Evolutionary conservation across 1,140 invertebrate species (phyloP), one percentile per base, ranked within the genome.

Genomic region (Globodera rostochiensis): DNA sequence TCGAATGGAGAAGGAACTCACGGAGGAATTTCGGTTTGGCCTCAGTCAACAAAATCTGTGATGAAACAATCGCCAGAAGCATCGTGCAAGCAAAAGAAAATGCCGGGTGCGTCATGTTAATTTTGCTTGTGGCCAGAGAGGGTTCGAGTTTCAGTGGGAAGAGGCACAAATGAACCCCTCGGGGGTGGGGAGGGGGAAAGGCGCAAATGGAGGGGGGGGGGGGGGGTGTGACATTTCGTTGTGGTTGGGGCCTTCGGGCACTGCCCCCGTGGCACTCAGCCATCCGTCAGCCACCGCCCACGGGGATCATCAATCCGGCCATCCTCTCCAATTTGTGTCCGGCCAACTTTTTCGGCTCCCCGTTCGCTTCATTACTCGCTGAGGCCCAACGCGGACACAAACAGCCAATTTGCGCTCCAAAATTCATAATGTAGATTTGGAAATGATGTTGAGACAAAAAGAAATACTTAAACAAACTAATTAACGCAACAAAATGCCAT

Each of bases 1-100:
- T 53, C 53, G 15, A 15, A 53, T 70, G n/a, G 19, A 45, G 25
- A 36, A 77, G 60, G 4, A 69, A 46, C 77, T 78, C 70, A 78
- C 77, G 47, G 25, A 78, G 70, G n/a, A 69, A 78, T 47, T 46
- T 69, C 66, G 77, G 77, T 13, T 78, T 47, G 53, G 77, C 46
- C 6, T 50, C 19, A 25, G 69, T 47, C 36, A 71, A 45, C 46
- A 45, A 47, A 71, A 71, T 47, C 5, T 19, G 25, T 25, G 25
- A 36, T 19, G 46, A 71, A 71, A 47, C 5, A 25, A 71, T 4
- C 9, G 46, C 8, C 9, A 71, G 69, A 64, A 64, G 19, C 13
- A 15, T 15, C 57, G 57, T 15, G 13, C 57, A 64, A 11, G 57
- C 13, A 64, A 64, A 64, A 19, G 57, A 64, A 64, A 64, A 19